Evolutionary conservation across 2,888 invertebrate species (phyloP).

Genomic region (Gerris lacustris): DNA sequence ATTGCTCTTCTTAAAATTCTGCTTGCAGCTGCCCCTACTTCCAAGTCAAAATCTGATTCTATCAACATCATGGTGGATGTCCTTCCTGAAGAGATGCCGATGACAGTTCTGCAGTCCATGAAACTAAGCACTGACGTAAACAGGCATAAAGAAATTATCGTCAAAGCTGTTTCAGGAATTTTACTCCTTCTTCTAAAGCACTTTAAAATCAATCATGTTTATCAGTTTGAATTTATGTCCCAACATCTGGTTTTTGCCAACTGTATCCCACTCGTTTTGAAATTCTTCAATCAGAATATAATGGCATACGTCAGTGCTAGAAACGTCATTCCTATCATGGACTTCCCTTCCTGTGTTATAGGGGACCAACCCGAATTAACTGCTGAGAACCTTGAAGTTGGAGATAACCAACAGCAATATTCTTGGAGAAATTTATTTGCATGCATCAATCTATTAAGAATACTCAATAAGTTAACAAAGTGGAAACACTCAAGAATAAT

Average conservation of each 20-base stretch:
- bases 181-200: conserved; percentile 86
- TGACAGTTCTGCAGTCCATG: conserved; percentile 86
- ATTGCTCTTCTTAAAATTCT: conserved; percentile 92
- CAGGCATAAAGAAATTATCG: conserved; percentile 96
- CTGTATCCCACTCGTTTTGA: conserved; percentile 93
- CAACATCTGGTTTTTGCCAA: conserved; percentile 98
- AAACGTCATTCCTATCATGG: conserved; percentile 81
- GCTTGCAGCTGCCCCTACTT: conserved; percentile 95
- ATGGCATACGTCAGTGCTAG: conserved; percentile 87
- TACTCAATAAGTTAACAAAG: conserved; percentile 95
- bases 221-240: conserved; percentile 98
- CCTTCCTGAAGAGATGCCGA: conserved; percentile 94
- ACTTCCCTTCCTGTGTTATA: conserved; percentile 91
- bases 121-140: conserved; percentile 95
- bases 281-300: conserved; percentile 98
- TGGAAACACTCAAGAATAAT: conserved; percentile 99
- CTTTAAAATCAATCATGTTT: conserved; percentile 92
- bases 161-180: conserved; percentile 87
- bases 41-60: conserved; percentile 94
- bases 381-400: conserved; percentile 77
- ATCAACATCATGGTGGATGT: conserved; percentile 98
- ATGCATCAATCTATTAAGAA: conserved; percentile 88
- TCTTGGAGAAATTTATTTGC: conserved; percentile 98
- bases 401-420: conserved; percentile 61
- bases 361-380: conserved; percentile 89